Base-by-base conservation (phyloP, 2,888 invertebrate species). In the Megastigmus dorsalis region DNA sequence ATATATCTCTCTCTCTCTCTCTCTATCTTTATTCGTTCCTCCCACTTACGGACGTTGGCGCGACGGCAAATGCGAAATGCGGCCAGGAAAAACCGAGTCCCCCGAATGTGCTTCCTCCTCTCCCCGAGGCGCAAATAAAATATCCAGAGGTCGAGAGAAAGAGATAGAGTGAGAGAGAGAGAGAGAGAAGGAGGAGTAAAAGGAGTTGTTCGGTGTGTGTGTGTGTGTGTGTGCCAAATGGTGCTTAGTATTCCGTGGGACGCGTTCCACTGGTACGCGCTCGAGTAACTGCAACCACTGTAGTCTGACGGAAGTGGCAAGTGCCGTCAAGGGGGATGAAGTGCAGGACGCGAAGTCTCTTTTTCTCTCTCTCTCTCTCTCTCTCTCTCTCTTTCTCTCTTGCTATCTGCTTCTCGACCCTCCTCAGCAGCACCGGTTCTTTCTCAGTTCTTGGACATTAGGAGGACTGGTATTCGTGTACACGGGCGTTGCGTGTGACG, bases 221-320 rank as follows among this genome's bases (percentile, higher is more conserved):
- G n/a, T n/a, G n/a, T n/a, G n/a, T n/a, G n/a, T n/a, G n/a, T n/a
- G 80, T 82, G 83, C 84, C 83, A 83, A 84, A 83, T 80, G 80
- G 79, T 79, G 80, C 78, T 84, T 84, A 83, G 84, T 83, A 84
- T 84, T 82, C 83, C 79, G 79, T 20, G 57, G 36, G 43, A 41
- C 20, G 65, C 26, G 15, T 18, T 33, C 48, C 71, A 76, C 36
- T 9, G 76, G 74, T 68, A 74, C 75, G 77, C 82, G 81, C 80
- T 82, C 79, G 78, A 82, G 79, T 81, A 80, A 79, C 82, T 78
- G 80, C 77, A 72, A 79, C 78, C 81, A 60, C 77, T 78, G 78
- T 71, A 77, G 67, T 78, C 77, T 74, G 80, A 79, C 79, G 79
- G 77, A 83, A 84, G 83, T 84, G 83, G 82, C 52, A 65, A 65